phyloP scores from a whole-genome alignment of 1,140 invertebrate genomes.

The Neomicropteryx cornuta region DNA sequence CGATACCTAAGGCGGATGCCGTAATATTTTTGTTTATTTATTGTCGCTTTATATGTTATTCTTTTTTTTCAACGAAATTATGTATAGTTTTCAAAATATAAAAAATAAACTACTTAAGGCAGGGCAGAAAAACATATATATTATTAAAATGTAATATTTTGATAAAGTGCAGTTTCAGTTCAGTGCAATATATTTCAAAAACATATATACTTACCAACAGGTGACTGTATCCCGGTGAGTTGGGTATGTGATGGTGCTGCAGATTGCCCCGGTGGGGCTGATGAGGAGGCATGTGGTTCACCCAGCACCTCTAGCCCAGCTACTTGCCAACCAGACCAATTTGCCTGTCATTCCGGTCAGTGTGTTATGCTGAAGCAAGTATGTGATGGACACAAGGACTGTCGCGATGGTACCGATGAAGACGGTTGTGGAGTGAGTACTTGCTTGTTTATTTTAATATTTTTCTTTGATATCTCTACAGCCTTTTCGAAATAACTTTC shows the following conservation, averaged over 20 bases:
- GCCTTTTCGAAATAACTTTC: no score
- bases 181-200: not conserved
- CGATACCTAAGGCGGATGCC: no score
- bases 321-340: conserved; percentile 47
- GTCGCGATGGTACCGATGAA: conserved; percentile 64
- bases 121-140: no score
- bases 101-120: no score
- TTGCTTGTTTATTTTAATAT: not conserved
- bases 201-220: conserved; percentile 22
- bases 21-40: no score
- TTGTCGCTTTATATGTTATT: no score
- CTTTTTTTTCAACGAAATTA: no score
- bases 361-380: conserved; percentile 49
- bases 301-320: conserved; percentile 43
- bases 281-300: conserved; percentile 51
- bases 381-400: conserved; percentile 56
- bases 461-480: not conserved
- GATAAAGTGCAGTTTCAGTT: not conserved
- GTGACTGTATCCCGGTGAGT: conserved; percentile 64
- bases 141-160: conserved; percentile 9
- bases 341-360: conserved; percentile 47
- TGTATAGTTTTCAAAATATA: no score
- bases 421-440: conserved; percentile 8
- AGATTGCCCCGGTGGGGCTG: conserved; percentile 59
- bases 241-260: conserved; percentile 71